Base-by-base conservation (phyloP, 2,113 vertebrate species). In the Malurus melanocephalus region DNA sequence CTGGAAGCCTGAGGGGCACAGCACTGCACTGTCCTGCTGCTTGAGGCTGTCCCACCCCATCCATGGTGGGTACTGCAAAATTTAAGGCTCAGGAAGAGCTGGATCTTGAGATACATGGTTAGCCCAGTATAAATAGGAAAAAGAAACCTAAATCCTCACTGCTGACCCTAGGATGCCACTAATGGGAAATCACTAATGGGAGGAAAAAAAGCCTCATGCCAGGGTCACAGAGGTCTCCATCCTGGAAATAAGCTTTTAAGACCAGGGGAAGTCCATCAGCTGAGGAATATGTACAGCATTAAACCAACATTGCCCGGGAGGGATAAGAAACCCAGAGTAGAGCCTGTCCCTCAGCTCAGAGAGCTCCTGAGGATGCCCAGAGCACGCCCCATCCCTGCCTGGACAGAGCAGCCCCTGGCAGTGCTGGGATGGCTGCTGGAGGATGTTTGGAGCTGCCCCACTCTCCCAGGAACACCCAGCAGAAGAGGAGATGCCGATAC, bases 401-500 rank as follows among this genome's bases (percentile, higher is more conserved):
- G 79, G 23, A 51, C 1, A 4, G 40, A 89, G 61, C 84, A 61
- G 79, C 46, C 49, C 67, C 33, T 1, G 3, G 7, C 1, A 52
- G 73, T 19, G 48, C 88, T n/a, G 22, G 81, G 61, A 62, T 2
- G 45, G 88, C 76, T 72, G 90, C 51, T 13, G 82, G 21, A 81
- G 75, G 32, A 66, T n/a, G 24, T 85, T 13, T 6, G 45, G 81
- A 92, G 94, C 77, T 33, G 13, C 51, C 9, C 85, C 85, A 1
- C 69, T 80, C 8, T 4, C 94, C 93, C 94, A 65, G 78, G 74
- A 85, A 73, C 62, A 35, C 87, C 89, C 92, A 81, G 94, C 85
- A 87, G 85, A 14, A 24, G 27, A 57, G 80, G 92, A 77, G 82
- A 93, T 80, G 85, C 94, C 13, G 62, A 96, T 99, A 99, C 99